phyloP scores from a whole-genome alignment of 2,113 vertebrate genomes.

The Castor canadensis region DNA sequence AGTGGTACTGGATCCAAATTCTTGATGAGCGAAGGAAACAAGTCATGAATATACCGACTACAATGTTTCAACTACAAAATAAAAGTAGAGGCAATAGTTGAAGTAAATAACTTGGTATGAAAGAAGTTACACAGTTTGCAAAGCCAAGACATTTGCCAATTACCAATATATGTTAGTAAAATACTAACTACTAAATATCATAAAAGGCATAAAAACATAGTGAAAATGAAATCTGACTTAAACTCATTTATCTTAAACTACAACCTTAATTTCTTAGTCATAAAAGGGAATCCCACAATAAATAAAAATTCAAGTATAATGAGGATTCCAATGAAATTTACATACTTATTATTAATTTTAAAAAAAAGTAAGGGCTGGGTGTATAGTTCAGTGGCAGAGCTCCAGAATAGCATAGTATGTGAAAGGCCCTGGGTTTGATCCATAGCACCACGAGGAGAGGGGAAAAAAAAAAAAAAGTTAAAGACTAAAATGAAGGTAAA shows the following conservation, averaged over 20 bases:
- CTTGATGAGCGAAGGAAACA: constrained; percentile 98
- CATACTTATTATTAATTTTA: neutral
- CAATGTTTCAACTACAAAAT: constrained; percentile 95
- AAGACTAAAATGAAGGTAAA: neutral
- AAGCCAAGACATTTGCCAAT: neutral
- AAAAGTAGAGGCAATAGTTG: constrained; percentile 54
- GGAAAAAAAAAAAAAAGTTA: no score
- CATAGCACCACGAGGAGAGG: no score
- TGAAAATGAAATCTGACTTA: neutral
- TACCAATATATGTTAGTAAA: neutral
- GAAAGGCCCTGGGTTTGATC: neutral
- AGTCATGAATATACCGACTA: constrained; percentile 98
- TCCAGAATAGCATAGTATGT: no score
- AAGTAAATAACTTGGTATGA: neutral
- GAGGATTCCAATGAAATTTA: neutral
- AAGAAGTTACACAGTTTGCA: neutral
- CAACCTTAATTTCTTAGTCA: neutral
- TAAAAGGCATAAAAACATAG: neutral
- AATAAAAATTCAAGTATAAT: neutral
- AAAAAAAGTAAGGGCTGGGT: neutral
- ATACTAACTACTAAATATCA: neutral
- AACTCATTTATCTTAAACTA: neutral
- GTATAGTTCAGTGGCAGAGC: neutral
- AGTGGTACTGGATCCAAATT: constrained; percentile 98
- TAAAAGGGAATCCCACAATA: neutral